These are phyloP conservation scores for Hirtodrosophila cameraria DNA, from an alignment of 2,888 invertebrate species.

Conservation along the genomic window DNA sequence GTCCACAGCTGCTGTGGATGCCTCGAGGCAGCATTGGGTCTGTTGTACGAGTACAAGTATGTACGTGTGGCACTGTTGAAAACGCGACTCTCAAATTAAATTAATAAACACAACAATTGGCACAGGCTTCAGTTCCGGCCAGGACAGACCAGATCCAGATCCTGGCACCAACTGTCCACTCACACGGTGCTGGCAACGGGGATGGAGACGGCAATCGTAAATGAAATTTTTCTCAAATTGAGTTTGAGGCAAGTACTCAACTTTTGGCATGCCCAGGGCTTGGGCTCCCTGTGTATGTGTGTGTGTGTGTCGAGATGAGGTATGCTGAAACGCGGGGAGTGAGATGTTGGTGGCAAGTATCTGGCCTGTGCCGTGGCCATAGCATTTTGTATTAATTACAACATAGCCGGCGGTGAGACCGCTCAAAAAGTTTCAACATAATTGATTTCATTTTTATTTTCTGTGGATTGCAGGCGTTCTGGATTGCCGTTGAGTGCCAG, in stretches of 20 bases:
- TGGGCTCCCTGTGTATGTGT: constrained; percentile 3
- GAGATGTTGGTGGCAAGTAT: constrained; percentile 3
- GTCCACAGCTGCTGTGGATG: constrained; percentile 64
- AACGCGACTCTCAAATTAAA: constrained; percentile 75
- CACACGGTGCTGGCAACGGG: constrained; percentile 48
- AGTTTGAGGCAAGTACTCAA: constrained; percentile 74
- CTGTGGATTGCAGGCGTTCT: constrained; percentile 26
- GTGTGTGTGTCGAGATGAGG: background rate
- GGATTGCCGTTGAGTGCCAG: constrained; percentile 33
- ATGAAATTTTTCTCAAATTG: constrained; percentile 76
- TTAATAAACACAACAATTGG: constrained; percentile 77
- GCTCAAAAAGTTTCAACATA: constrained; percentile 69
- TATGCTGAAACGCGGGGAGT: background rate
- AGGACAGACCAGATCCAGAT: background rate
- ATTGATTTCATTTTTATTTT: constrained; percentile 74
- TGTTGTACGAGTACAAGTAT: too few species aligned
- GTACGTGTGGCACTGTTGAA: constrained; percentile 43
- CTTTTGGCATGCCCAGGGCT: constrained; percentile 67
- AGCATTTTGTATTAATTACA: constrained; percentile 78
- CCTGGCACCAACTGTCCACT: constrained; percentile 67
- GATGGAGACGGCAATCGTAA: constrained; percentile 61
- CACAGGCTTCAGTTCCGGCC: constrained; percentile 36
- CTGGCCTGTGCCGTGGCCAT: constrained; percentile 25
- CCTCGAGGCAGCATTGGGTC: constrained; percentile 50
- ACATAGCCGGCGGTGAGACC: constrained; percentile 63